Evolutionary conservation across 1,140 invertebrate genomes (phyloP).

Genomic region (Meteorus sp.): DNA sequence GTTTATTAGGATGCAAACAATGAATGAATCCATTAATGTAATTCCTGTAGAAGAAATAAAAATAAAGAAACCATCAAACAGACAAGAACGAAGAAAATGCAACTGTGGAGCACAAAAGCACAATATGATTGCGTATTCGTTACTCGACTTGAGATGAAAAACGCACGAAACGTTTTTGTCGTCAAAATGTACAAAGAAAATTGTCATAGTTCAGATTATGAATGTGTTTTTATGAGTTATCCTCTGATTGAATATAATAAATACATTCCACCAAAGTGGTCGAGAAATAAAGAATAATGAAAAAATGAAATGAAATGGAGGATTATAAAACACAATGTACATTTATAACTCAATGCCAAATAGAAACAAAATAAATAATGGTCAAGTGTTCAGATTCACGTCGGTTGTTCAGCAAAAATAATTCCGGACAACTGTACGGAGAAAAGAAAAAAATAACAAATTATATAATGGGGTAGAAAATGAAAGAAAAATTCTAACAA

Average conservation of each 20-base stretch:
- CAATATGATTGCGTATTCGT: constrained; percentile 35
- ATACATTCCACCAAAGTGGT: constrained; percentile 50
- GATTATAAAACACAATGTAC: constrained; percentile 7
- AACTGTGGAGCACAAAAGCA: too few species aligned
- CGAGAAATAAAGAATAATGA: constrained; percentile 26
- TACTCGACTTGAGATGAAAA: constrained; percentile 7
- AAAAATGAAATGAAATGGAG: too few species aligned
- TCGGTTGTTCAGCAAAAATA: constrained; percentile 33
- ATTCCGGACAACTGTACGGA: constrained; percentile 13
- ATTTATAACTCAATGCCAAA: constrained; percentile 45
- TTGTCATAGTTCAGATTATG: constrained; percentile 18
- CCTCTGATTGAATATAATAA: constrained; percentile 23
- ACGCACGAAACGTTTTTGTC: constrained; percentile 23
- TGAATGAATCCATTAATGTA: constrained; percentile 32
- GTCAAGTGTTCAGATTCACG: constrained; percentile 34
- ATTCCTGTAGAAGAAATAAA: constrained; percentile 30
- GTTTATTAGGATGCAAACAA: constrained; percentile 34
- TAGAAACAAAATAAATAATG: constrained; percentile 13
- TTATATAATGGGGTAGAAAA: background rate
- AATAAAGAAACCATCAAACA: background rate
- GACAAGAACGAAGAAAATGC: constrained; percentile 17
- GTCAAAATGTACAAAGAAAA: constrained; percentile 22
- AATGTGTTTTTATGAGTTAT: constrained; percentile 28
- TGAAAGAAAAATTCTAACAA: background rate
- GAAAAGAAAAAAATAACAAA: constrained; percentile 10